Percentiles rank a stretch among this genome's conserved stretches.
Conservation (phyloP, 2,113 vertebrate genomes). For the Orycteropus afer region DNA sequence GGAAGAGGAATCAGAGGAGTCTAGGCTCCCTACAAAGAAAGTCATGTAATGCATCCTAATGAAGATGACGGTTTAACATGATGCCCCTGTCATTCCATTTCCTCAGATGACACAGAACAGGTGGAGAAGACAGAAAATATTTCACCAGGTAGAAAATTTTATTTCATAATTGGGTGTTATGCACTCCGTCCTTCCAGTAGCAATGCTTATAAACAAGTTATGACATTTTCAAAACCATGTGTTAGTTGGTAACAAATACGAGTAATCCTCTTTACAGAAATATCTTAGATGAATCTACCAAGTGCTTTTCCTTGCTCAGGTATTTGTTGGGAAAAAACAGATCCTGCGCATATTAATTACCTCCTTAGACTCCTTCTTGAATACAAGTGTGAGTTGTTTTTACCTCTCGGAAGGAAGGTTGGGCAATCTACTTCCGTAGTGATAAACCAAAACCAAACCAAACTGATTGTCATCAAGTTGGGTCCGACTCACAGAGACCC, state of each 20-base stretch:
- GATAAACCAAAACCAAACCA: too few species aligned
- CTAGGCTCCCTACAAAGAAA: background rate
- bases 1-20: background rate
- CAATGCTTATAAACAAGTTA: background rate
- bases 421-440: too few species aligned
- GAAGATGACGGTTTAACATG: background rate
- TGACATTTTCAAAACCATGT: background rate
- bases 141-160: slow-evolving; percentile 1
- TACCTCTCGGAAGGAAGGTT: too few species aligned
- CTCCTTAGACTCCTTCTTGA: background rate
- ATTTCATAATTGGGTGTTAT: background rate
- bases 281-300: background rate
- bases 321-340: slow-evolving; percentile 1
- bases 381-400: background rate
- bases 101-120: background rate
- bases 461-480: too few species aligned
- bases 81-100: background rate
- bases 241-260: background rate
- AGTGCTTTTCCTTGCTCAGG: background rate
- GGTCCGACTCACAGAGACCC: too few species aligned
- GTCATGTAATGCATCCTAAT: background rate
- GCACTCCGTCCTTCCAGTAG: background rate
- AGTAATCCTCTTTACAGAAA: background rate
- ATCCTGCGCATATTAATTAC: background rate
- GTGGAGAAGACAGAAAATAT: background rate